Percentiles rank a stretch among this genome's conserved stretches.
These are phyloP conservation scores for Sycophila texana DNA, from an alignment of 2,888 invertebrate genomes.

Conservation along the genomic window DNA sequence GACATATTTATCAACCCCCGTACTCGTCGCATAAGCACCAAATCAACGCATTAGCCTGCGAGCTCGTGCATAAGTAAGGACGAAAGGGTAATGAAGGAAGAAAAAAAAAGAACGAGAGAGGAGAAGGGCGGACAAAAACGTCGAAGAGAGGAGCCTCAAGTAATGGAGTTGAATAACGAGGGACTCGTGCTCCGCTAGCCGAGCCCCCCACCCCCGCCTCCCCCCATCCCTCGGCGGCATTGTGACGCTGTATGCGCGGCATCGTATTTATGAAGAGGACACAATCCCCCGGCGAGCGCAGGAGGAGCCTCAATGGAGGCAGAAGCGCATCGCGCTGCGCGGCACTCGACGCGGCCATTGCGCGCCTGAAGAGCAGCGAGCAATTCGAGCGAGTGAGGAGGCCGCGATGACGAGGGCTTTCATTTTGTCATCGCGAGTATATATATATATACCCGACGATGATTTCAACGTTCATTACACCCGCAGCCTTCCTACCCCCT, in stretches of 20 bases:
- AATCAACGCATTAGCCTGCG: no score
- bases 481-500: no score
- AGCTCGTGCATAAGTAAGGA: no score
- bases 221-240: not conserved
- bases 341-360: slow-evolving; percentile 11
- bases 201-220: no score
- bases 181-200: not conserved
- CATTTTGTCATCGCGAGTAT: not conserved
- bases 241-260: not conserved
- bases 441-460: not conserved
- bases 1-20: no score
- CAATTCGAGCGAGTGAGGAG: not conserved
- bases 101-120: not conserved
- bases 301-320: slow-evolving; percentile 8
- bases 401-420: no score
- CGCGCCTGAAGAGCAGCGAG: slow-evolving; percentile 13
- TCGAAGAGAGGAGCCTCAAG: no score
- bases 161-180: slow-evolving; percentile 14
- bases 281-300: not conserved
- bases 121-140: not conserved
- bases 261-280: slow-evolving; percentile 15
- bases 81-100: not conserved
- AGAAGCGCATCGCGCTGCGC: not conserved
- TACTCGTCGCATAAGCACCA: not conserved
- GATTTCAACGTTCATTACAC: not conserved